Conservation (phyloP, 2,113 vertebrate species). For the Asarcornis scutulata region DNA sequence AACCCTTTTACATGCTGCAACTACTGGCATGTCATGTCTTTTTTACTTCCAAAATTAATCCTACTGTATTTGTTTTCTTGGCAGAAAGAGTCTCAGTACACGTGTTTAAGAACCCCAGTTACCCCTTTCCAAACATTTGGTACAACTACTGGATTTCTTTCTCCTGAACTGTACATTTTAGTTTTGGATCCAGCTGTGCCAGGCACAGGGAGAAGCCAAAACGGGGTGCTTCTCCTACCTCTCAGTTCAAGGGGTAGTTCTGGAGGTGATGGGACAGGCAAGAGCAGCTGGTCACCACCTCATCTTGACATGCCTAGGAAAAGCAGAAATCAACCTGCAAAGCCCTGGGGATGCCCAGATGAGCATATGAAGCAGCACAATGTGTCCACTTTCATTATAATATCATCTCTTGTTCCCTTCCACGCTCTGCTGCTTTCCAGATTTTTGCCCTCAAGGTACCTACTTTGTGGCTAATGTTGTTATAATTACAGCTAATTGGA, state of each 20-base stretch:
- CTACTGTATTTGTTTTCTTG: background rate
- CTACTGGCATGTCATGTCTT: background rate
- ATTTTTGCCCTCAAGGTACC: conserved; percentile 51
- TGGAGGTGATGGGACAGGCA: background rate
- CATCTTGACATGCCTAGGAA: background rate
- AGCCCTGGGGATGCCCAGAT: conserved; percentile 2
- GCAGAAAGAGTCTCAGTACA: background rate
- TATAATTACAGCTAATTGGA: conserved; percentile 59
- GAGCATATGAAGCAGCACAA: background rate
- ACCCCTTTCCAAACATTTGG: background rate
- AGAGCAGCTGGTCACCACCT: background rate
- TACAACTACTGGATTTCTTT: background rate
- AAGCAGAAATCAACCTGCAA: background rate
- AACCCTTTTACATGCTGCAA: background rate
- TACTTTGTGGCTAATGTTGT: conserved; percentile 34
- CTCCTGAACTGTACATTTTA: background rate
- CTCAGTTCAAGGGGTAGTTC: background rate
- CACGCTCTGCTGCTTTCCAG: conserved; percentile 23
- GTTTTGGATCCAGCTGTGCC: background rate
- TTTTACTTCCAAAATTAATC: background rate
- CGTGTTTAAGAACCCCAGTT: background rate
- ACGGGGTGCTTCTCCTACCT: background rate
- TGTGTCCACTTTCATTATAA: background rate
- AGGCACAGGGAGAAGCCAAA: background rate
- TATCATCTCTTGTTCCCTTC: background rate